phyloP scores from a whole-genome alignment of 2,888 invertebrate species.

The Standfussiana lucernea region DNA sequence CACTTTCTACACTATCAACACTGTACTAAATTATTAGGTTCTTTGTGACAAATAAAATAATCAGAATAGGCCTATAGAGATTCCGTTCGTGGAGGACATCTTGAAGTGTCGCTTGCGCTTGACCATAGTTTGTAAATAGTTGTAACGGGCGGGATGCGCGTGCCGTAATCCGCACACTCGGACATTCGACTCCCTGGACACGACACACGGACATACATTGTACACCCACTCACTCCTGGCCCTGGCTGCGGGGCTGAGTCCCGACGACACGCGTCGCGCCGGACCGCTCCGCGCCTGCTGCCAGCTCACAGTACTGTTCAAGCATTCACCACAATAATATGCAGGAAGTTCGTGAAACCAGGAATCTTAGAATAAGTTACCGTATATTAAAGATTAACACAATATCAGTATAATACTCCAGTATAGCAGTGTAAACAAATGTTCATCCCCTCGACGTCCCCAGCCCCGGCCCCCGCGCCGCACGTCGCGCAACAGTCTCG shows the following conservation, averaged over 20 bases:
- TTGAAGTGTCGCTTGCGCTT: slow-evolving; percentile 75
- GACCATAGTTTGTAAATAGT: slow-evolving; percentile 73
- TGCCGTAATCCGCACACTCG: slow-evolving; percentile 58
- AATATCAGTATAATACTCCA: slow-evolving; percentile 66
- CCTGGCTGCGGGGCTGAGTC: slow-evolving; percentile 15
- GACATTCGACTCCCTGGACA: slow-evolving; percentile 51
- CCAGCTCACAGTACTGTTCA: slow-evolving; percentile 47
- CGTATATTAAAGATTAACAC: slow-evolving; percentile 69
- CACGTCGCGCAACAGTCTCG: slow-evolving; percentile 83
- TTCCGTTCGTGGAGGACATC: slow-evolving; percentile 70
- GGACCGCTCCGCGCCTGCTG: slow-evolving; percentile 19
- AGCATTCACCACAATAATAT: slow-evolving; percentile 61
- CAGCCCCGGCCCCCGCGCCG: slow-evolving; percentile 61
- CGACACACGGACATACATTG: slow-evolving; percentile 47
- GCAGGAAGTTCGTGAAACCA: slow-evolving; percentile 53
- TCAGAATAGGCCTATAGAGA: slow-evolving; percentile 80
- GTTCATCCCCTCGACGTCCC: slow-evolving; percentile 61
- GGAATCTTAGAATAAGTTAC: slow-evolving; percentile 77
- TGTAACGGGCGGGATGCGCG: slow-evolving; percentile 69
- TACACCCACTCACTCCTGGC: slow-evolving; percentile 27
- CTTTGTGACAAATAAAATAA: slow-evolving; percentile 74
- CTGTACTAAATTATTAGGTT: slow-evolving; percentile 79
- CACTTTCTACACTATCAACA: slow-evolving; percentile 86
- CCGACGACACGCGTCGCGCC: not conserved
- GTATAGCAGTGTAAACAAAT: slow-evolving; percentile 60